phyloP scores from a whole-genome alignment of 2,888 invertebrate genomes.

The Gryllus longicercus region DNA sequence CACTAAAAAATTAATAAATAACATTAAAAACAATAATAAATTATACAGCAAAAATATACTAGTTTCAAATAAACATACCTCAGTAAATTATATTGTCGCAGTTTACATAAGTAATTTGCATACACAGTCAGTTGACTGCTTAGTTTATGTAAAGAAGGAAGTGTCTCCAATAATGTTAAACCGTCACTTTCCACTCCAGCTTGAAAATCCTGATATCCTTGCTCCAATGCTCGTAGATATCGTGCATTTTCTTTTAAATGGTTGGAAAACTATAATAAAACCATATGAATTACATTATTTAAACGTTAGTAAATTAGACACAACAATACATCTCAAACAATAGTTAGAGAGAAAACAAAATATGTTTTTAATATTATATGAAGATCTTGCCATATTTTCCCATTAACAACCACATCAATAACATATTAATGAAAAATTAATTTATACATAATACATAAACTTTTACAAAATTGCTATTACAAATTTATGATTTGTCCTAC shows the following conservation, averaged over 20 bases:
- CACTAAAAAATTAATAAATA: constrained; percentile 30
- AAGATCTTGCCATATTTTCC: too few relatives aligned
- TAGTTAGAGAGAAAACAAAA: too few relatives aligned
- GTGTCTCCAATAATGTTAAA: constrained; percentile 43
- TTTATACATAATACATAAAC: too few relatives aligned
- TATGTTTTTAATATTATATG: too few relatives aligned
- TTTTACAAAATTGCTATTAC: too few relatives aligned
- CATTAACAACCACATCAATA: too few relatives aligned
- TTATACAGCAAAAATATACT: neutral
- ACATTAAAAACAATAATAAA: neutral
- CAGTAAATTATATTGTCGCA: constrained; percentile 46
- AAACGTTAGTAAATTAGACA: too few relatives aligned
- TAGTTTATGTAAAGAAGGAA: constrained; percentile 45
- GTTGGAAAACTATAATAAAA: constrained; percentile 44
- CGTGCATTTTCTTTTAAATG: constrained; percentile 41
- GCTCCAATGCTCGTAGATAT: constrained; percentile 36
- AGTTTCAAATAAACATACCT: constrained; percentile 41
- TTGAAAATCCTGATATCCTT: constrained; percentile 36
- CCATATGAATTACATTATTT: neutral
- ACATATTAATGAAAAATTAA: too few relatives aligned
- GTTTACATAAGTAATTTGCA: constrained; percentile 45
- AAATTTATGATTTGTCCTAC: too few relatives aligned
- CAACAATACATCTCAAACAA: too few relatives aligned
- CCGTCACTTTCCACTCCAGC: constrained; percentile 35
- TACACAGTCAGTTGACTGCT: constrained; percentile 44